Base-by-base conservation (phyloP, 1,140 invertebrate species). In the Chelonus insularis region DNA sequence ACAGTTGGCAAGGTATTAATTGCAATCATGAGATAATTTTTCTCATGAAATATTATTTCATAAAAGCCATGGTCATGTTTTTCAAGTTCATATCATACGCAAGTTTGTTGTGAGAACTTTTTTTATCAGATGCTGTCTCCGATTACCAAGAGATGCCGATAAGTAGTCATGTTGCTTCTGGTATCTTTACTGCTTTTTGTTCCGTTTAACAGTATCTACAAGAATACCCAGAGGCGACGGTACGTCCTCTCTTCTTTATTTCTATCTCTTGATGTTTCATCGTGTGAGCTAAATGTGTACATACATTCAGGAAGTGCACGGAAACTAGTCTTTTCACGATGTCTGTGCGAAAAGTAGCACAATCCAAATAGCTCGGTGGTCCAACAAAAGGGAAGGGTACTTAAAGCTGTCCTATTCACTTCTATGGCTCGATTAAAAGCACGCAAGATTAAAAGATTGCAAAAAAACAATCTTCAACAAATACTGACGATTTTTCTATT, bases 191-290 rank as follows among this genome's bases (percentile, higher is more conserved):
- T 12, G 39, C 9, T 57, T 45, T 57, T 57, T 43, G n/a, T 43
- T 21, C 23, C 39, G 39, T 43, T 57, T 55, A 57, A 57, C 55
- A 57, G 55, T 57, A 57, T 39, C 23, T 41, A 29, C 34, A 36
- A 8, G 4, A 9, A 34, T 55, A 11, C 11, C 36, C 9, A n/a
- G 16, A 55, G 36, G 52, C 52, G 36, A 45, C 21, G 14, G 32
- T 43, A 34, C 52, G 34, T 21, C 12, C 16, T 29, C 11, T 23
- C 12, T 18, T 9, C 14, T 51, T 23, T 16, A 12, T 34, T 51
- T 34, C 16, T 16, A n/a, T 16, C 11, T 51, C n/a, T 51, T 14
- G 14, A 47, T 57, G 20, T 32, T 45, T 47, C 29, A 34, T 32
- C 18, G 12, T 16, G 12, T 36, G 29, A 18, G 12, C 55, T 37